phyloP scores from a whole-genome alignment of 2,113 vertebrate species.

The Clarias gariepinus region DNA sequence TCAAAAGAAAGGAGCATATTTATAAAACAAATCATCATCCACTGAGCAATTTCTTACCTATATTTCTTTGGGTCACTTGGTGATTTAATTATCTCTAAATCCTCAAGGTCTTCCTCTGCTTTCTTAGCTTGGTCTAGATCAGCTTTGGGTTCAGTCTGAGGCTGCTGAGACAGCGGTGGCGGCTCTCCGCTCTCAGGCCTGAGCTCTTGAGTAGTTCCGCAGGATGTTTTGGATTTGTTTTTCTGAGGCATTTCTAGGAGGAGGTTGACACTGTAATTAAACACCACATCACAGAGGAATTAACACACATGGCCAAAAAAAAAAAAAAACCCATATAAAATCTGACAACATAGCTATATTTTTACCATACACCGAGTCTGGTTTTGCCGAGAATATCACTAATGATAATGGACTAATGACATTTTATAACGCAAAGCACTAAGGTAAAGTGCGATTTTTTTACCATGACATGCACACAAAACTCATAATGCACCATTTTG shows the following conservation, averaged over 20 bases:
- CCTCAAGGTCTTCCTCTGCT: slow-evolving; percentile 69
- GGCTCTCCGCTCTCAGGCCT: slow-evolving; percentile 62
- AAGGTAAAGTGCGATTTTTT: background rate
- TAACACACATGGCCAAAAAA: background rate
- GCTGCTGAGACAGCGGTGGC: background rate
- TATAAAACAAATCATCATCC: background rate
- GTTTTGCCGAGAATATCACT: background rate
- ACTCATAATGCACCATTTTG: background rate
- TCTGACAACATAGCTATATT: background rate
- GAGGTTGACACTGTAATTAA: background rate
- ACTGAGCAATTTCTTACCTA: slow-evolving; percentile 72
- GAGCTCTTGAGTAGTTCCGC: slow-evolving; percentile 48
- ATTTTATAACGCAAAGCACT: background rate
- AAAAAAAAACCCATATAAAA: background rate
- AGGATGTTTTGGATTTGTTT: slow-evolving; percentile 63
- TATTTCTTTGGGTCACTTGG: slow-evolving; percentile 95
- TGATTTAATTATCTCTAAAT: slow-evolving; percentile 83
- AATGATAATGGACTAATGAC: background rate
- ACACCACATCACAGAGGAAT: background rate
- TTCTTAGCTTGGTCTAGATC: slow-evolving; percentile 54
- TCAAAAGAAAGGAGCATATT: background rate
- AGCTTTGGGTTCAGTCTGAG: slow-evolving; percentile 24
- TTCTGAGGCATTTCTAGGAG: slow-evolving; percentile 67
- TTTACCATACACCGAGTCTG: background rate
- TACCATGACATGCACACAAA: background rate